phyloP scores from a whole-genome alignment of 2,797 vertebrate species.

The Gallinago stenura region DNA sequence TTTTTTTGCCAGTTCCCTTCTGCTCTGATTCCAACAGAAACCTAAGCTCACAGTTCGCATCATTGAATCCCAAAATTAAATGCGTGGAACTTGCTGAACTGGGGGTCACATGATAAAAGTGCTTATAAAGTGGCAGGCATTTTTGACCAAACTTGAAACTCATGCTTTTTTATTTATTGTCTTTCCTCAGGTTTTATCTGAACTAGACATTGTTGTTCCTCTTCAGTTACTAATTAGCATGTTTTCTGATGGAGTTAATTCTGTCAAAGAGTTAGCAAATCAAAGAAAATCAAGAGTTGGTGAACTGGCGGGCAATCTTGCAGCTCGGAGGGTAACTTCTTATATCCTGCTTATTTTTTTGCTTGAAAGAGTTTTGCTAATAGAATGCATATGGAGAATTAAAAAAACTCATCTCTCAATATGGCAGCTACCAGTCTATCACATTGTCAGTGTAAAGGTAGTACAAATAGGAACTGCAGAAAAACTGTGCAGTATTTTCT shows the following conservation, averaged over 20 bases:
- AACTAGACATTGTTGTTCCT: conserved; percentile 97
- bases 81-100: neutral
- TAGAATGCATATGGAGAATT: neutral
- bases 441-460: neutral
- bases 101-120: neutral
- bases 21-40: neutral
- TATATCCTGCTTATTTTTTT: neutral
- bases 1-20: neutral
- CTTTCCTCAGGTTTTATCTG: conserved; percentile 90
- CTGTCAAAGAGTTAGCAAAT: conserved; percentile 96
- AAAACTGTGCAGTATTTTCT: neutral
- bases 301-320: conserved; percentile 87
- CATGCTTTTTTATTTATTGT: neutral
- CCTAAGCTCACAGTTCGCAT: neutral
- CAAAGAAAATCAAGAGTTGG: conserved; percentile 90
- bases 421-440: neutral
- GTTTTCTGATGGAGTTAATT: conserved; percentile 99
- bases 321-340: conserved; percentile 89
- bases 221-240: conserved; percentile 96
- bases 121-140: neutral
- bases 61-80: neutral
- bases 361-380: neutral
- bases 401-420: neutral
- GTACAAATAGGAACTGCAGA: neutral
- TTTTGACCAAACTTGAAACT: conserved; percentile 36